Evolutionary conservation across 2,797 vertebrate species (phyloP).

Genomic region (Acanthiza pusilla): DNA sequence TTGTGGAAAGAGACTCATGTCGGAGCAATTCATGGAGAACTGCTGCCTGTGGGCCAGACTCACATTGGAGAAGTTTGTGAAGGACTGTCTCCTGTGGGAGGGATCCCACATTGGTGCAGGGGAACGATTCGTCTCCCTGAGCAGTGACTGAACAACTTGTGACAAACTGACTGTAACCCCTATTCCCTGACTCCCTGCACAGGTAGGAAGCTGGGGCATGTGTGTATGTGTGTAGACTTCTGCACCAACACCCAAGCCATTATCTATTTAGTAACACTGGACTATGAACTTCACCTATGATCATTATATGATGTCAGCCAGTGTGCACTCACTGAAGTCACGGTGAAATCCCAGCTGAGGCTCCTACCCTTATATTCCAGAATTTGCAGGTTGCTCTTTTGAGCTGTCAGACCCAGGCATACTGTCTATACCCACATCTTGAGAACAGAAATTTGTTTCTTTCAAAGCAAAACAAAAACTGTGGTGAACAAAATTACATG

Average conservation of each 20-base stretch:
- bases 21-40: not conserved
- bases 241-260: not conserved
- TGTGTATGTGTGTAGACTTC: not conserved
- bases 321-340: not conserved
- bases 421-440: not conserved
- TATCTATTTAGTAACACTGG: not conserved
- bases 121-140: not conserved
- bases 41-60: not conserved
- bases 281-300: not conserved
- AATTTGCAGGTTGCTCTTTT: not conserved
- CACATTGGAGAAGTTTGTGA: not conserved
- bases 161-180: not conserved
- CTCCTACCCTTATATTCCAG: not conserved
- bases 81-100: not conserved
- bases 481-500: not conserved
- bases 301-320: not conserved
- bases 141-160: not conserved
- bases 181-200: not conserved
- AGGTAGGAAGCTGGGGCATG: not conserved
- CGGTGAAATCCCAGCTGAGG: not conserved
- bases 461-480: not conserved
- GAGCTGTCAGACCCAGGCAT: not conserved
- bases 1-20: not conserved
- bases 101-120: not conserved
- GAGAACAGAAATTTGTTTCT: not conserved